Percentiles rank a stretch among this genome's conserved stretches.
Evolutionary conservation across 2,797 vertebrate species (phyloP).

Genomic region (Dendrocincla tyrannina): DNA sequence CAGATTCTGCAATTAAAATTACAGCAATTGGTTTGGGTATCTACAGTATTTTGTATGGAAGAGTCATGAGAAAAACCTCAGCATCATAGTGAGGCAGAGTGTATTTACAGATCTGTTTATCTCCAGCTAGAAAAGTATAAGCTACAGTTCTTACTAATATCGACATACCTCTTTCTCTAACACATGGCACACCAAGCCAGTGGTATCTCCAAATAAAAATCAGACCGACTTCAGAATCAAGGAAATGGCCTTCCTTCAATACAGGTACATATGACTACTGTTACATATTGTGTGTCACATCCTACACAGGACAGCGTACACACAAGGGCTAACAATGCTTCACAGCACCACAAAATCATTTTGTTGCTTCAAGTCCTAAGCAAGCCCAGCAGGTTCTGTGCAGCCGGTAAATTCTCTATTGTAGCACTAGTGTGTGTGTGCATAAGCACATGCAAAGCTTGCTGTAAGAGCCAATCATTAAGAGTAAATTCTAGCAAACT

Average conservation of each 20-base stretch:
- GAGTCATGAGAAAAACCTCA: not conserved
- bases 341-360: not conserved
- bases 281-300: not conserved
- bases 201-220: not conserved
- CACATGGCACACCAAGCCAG: not conserved
- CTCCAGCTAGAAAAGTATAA: not conserved
- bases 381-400: not conserved
- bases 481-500: not conserved
- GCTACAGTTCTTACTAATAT: not conserved
- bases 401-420: not conserved
- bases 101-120: not conserved
- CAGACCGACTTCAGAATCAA: not conserved
- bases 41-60: not conserved
- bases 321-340: not conserved
- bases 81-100: not conserved
- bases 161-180: not conserved
- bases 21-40: not conserved
- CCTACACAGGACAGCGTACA: not conserved
- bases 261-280: not conserved
- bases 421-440: not conserved
- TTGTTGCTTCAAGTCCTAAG: not conserved
- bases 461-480: not conserved
- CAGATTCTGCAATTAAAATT: not conserved
- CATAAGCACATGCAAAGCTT: not conserved
- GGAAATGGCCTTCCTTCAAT: not conserved